Evolutionary conservation across 2,797 vertebrate genomes (phyloP).

Genomic region (Urocyon cinereoargenteus): DNA sequence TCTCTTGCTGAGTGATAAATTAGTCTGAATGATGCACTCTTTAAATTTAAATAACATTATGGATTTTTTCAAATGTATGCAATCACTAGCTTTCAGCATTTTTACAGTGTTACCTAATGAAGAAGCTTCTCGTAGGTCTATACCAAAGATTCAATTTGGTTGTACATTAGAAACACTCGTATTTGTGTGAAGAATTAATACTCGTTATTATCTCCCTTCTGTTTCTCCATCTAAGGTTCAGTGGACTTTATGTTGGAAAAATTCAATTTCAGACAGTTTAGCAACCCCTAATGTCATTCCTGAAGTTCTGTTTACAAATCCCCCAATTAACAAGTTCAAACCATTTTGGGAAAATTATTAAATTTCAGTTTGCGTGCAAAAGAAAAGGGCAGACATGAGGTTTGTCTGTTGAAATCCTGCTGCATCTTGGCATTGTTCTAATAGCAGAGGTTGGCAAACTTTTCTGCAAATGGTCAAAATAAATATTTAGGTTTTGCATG

Average conservation of each 20-base stretch:
- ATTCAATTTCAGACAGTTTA: background rate
- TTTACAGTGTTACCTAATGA: background rate
- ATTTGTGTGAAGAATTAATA: slow-evolving; percentile 20
- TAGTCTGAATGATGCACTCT: background rate
- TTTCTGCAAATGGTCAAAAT: background rate
- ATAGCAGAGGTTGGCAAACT: background rate
- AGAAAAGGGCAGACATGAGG: background rate
- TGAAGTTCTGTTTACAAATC: background rate
- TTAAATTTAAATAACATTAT: background rate
- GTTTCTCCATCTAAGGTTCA: background rate
- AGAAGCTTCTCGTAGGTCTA: background rate
- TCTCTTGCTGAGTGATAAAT: slow-evolving; percentile 19
- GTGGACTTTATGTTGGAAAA: background rate
- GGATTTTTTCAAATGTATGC: background rate
- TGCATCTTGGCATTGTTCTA: background rate
- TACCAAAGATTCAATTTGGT: background rate
- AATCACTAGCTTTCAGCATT: background rate
- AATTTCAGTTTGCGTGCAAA: slow-evolving; percentile 19
- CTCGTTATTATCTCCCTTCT: background rate
- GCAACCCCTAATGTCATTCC: background rate
- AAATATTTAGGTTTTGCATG: background rate
- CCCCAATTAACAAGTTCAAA: background rate
- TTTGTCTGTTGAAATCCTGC: background rate
- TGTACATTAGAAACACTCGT: background rate
- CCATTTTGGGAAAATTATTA: background rate